Percentiles rank a stretch among this genome's conserved stretches.
Conservation (phyloP, 2,888 invertebrate species). For the Meloe dianella region DNA sequence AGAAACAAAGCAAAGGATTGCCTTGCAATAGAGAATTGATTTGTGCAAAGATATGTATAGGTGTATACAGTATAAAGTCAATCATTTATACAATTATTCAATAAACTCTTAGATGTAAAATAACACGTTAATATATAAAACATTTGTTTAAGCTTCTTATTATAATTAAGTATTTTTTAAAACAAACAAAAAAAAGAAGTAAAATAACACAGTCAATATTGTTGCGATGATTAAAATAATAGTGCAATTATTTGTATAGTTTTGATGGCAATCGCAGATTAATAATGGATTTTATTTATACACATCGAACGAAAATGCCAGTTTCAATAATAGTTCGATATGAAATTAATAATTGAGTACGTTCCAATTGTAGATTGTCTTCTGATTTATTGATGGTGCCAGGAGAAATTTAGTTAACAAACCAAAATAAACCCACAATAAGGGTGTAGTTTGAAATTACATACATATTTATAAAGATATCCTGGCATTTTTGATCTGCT, state of each 20-base stretch:
- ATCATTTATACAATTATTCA: conserved; percentile 4
- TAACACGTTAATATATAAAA: conserved; percentile 5
- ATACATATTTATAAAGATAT: neutral
- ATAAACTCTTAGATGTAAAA: conserved; percentile 2
- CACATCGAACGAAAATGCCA: conserved; percentile 25
- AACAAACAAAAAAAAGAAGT: neutral
- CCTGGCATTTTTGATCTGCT: conserved; percentile 29
- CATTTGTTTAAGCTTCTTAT: neutral
- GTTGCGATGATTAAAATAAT: neutral
- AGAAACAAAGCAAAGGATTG: conserved; percentile 9
- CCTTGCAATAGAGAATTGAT: neutral
- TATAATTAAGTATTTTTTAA: neutral
- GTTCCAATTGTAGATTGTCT: conserved; percentile 33
- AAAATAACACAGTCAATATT: neutral
- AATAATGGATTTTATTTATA: conserved; percentile 10
- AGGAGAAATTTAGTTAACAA: neutral
- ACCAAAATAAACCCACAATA: too few species aligned
- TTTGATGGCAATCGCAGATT: conserved; percentile 7
- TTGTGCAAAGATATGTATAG: conserved; percentile 4
- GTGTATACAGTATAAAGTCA: conserved; percentile 5
- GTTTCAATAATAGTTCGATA: conserved; percentile 21
- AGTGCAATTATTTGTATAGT: neutral
- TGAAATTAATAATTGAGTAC: conserved; percentile 31
- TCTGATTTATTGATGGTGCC: conserved; percentile 16
- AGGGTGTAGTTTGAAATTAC: neutral